Evolutionary conservation across 1,140 invertebrate genomes (phyloP).

Genomic region (Trissolcus basalis): DNA sequence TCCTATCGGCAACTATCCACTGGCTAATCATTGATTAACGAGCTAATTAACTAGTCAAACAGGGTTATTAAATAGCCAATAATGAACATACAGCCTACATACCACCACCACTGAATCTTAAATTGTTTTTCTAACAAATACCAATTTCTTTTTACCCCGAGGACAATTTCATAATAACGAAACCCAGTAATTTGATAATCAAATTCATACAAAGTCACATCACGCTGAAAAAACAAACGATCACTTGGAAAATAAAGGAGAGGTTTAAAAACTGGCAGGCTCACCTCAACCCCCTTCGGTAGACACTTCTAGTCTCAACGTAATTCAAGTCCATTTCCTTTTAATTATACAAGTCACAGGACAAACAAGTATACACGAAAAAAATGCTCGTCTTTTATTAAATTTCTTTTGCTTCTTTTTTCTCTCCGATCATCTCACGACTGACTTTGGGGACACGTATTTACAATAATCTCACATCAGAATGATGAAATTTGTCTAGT

Average conservation of each 20-base stretch:
- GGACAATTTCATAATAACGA: slow-evolving; percentile 2
- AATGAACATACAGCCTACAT: slow-evolving; percentile 58
- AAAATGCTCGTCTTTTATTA: neutral
- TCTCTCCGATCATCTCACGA: neutral
- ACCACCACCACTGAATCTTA: slow-evolving; percentile 67
- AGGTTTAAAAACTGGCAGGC: slow-evolving; percentile 65
- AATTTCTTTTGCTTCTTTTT: slow-evolving; percentile 25
- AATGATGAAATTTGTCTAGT: slow-evolving; percentile 1
- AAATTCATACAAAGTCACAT: slow-evolving; percentile 54
- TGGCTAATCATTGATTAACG: slow-evolving; percentile 24
- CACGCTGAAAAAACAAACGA: slow-evolving; percentile 55
- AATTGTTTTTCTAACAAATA: slow-evolving; percentile 76
- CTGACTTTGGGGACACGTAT: neutral
- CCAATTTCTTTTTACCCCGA: slow-evolving; percentile 23
- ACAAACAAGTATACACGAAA: too few relatives aligned
- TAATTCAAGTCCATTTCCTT: slow-evolving; percentile 75
- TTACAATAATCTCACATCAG: too few relatives aligned
- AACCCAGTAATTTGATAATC: neutral
- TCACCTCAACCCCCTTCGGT: slow-evolving; percentile 73
- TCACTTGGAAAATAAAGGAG: slow-evolving; percentile 72
- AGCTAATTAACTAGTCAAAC: slow-evolving; percentile 38
- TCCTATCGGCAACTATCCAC: slow-evolving; percentile 22
- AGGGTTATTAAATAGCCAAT: slow-evolving; percentile 51
- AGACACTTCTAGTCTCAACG: slow-evolving; percentile 68
- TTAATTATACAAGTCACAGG: neutral